Base-by-base conservation (phyloP, 2,113 vertebrate genomes). In the Mixornis gularis region DNA sequence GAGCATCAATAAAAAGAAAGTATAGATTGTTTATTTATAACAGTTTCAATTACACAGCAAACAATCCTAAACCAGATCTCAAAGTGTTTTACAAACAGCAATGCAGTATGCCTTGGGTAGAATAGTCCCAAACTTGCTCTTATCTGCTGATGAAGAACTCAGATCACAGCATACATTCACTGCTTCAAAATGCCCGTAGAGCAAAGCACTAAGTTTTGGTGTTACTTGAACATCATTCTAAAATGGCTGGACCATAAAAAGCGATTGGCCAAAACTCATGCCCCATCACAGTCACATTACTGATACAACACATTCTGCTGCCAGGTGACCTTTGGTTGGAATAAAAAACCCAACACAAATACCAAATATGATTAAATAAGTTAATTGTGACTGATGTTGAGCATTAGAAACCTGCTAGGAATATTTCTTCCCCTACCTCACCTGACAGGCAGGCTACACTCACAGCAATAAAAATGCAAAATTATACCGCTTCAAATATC, bases 1-100 rank as follows among this genome's bases (percentile, higher is more conserved):
- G 30, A 89, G 24, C 38, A 64, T 38, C 3, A 72, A 69, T 68
- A 79, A 87, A 94, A 94, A 77, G 32, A 64, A 76, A 92, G 79
- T 36, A 89, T 4, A 64, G 40, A 89, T 62, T 43, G 51, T 96
- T 95, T 94, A 93, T 94, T 94, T 89, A 43, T 58, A 81, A 41
- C 49, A 51, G 38, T 73, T 85, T 87, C 38, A 51, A 77, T 89
- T 89, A 89, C 55, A 95, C 32, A 91, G 66, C 48, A 77, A 91
- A 66, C 17, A 41, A 85, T 46, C 51, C 76, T 79, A 85, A 93
- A 82, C 72, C 62, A 79, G 36, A 85, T 94, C 55, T 82, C 41
- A 43, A 51, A 69, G 27, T 53, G 53, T 71, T 93, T 69, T 94
- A 94, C 74, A 93, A 92, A 89, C 49, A 89, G 56, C 44, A 82